Percentiles rank a stretch among this genome's conserved stretches.
Conservation (phyloP, 1,140 invertebrate genomes). For the Globodera ellingtonae region DNA sequence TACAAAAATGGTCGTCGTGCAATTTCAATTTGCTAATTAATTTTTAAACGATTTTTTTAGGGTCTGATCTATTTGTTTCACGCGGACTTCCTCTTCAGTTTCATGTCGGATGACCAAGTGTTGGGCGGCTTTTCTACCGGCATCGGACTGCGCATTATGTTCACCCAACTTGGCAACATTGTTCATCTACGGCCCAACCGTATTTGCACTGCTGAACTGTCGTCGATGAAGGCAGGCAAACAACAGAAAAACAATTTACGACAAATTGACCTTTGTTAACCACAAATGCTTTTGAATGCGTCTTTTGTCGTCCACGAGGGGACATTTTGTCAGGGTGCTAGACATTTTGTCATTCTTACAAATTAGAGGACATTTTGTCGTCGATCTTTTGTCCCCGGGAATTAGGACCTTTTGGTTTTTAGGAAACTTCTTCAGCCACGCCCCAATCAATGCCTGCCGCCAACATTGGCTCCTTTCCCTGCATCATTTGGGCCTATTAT, state of each 20-base stretch:
- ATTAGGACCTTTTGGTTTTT: too few relatives aligned
- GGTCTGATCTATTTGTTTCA: constrained; percentile 40
- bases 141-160: constrained; percentile 38
- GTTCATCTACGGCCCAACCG: constrained; percentile 27
- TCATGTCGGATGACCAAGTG: constrained; percentile 34
- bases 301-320: too few relatives aligned
- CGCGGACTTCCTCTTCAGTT: constrained; percentile 48
- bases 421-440: not conserved
- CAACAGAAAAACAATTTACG: not conserved
- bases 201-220: constrained; percentile 10
- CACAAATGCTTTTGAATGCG: not conserved
- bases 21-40: not conserved
- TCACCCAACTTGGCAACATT: constrained; percentile 48
- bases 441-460: not conserved
- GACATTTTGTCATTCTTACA: too few relatives aligned
- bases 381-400: too few relatives aligned
- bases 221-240: not conserved
- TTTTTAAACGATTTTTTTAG: constrained; percentile 30
- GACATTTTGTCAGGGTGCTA: too few relatives aligned
- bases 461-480: constrained; percentile 19
- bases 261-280: not conserved
- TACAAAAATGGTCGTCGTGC: too few relatives aligned
- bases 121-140: constrained; percentile 47
- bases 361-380: too few relatives aligned
- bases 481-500: constrained; percentile 31